Conservation (phyloP, 2,888 invertebrate species). For the Rhagonycha fulva region DNA sequence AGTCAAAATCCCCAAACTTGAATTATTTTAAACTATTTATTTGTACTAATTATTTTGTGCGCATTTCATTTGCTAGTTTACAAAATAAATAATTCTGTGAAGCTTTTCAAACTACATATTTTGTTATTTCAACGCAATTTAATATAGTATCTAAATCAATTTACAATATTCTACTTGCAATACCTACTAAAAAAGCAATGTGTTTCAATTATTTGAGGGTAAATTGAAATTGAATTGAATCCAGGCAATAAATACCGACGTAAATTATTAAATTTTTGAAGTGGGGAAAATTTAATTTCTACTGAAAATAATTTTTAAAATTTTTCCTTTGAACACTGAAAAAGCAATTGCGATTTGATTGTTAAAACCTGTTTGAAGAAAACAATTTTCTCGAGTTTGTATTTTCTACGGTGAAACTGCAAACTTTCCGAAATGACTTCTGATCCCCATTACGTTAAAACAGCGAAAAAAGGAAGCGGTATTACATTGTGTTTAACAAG, state of each 20-base stretch:
- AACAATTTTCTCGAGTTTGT: slow-evolving; percentile 4
- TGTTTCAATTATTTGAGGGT: not conserved
- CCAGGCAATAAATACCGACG: not conserved
- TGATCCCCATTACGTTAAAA: slow-evolving; percentile 16
- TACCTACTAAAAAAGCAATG: not conserved
- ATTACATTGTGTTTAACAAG: slow-evolving; percentile 18
- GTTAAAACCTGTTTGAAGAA: not conserved
- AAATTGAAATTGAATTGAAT: slow-evolving; percentile 1
- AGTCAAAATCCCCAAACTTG: not conserved
- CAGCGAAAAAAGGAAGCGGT: slow-evolving; percentile 16
- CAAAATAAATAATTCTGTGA: not conserved
- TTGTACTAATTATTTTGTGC: not conserved
- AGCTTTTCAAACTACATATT: not conserved
- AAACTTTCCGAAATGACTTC: slow-evolving; percentile 14
- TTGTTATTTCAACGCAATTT: not conserved
- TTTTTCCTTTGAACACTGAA: not conserved
- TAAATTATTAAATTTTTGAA: not conserved
- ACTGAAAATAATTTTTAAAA: not conserved
- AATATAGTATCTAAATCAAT: not conserved
- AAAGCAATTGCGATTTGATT: not conserved
- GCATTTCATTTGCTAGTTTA: not conserved
- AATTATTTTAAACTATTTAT: not conserved
- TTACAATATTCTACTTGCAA: not conserved
- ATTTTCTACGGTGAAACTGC: not conserved
- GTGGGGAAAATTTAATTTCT: not conserved